Conservation (phyloP, 1,140 invertebrate genomes). For the Zeugodacus cucurbitae region DNA sequence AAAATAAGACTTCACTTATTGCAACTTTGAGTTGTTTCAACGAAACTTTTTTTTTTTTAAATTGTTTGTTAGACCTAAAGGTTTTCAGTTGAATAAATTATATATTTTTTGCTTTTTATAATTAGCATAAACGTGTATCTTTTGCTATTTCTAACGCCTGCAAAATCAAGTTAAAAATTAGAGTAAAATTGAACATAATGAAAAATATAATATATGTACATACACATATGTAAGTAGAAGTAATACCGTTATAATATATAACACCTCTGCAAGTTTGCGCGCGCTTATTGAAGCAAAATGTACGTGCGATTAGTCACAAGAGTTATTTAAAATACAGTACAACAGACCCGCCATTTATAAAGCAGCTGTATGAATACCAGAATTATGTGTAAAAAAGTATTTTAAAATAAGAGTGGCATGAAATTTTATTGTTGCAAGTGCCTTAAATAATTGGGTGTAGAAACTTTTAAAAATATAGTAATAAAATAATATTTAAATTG, state of each 20-base stretch:
- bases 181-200: neutral
- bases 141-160: neutral
- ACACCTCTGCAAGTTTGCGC: neutral
- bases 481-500: too few relatives aligned
- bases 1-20: neutral
- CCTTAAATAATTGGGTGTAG: too few relatives aligned
- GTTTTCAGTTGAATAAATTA: neutral
- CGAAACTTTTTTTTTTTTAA: neutral
- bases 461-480: too few relatives aligned
- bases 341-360: neutral
- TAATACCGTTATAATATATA: neutral
- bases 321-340: neutral
- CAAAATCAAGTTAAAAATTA: constrained; percentile 4
- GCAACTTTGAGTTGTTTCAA: neutral
- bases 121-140: neutral
- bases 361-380: neutral
- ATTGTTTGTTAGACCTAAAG: neutral
- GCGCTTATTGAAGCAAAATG: neutral
- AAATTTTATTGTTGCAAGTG: too few relatives aligned
- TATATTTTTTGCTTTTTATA: neutral
- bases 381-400: neutral
- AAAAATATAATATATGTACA: neutral
- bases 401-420: neutral
- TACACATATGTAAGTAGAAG: neutral
- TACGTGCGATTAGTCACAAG: constrained; percentile 30